Conservation (phyloP, 1,140 invertebrate genomes). For the Drosophila aff. region DNA sequence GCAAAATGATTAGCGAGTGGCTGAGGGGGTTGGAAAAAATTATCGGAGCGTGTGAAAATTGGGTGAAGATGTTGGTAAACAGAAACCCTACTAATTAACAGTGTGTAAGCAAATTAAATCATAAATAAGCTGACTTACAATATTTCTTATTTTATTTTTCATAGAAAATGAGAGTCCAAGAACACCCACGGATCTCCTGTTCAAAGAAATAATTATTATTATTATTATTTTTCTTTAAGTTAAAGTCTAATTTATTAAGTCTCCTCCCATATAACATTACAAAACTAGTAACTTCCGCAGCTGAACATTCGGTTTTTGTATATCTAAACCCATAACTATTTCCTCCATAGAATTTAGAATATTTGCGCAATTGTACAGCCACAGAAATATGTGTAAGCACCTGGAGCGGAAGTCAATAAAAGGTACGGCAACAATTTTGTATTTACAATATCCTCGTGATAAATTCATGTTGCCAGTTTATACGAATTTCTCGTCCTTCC, state of each 20-base stretch:
- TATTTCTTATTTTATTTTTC: not conserved
- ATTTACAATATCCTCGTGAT: slow-evolving; percentile 46
- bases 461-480: slow-evolving; percentile 26
- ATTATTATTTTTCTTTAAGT: too few relatives aligned
- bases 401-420: slow-evolving; percentile 36
- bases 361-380: not conserved
- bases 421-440: slow-evolving; percentile 24
- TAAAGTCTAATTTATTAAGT: too few relatives aligned
- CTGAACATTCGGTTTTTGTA: not conserved
- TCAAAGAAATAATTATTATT: too few relatives aligned
- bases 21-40: not conserved
- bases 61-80: slow-evolving; percentile 36
- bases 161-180: not conserved
- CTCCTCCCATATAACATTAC: too few relatives aligned
- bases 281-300: not conserved
- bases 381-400: slow-evolving; percentile 1
- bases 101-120: slow-evolving; percentile 25
- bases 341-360: not conserved
- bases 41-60: slow-evolving; percentile 25
- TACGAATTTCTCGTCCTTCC: slow-evolving; percentile 1
- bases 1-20: slow-evolving; percentile 63
- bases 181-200: too few relatives aligned
- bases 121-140: not conserved
- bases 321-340: not conserved
- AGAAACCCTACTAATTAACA: slow-evolving; percentile 32